phyloP scores from a whole-genome alignment of 2,113 vertebrate species.

The Alligator sinensis region DNA sequence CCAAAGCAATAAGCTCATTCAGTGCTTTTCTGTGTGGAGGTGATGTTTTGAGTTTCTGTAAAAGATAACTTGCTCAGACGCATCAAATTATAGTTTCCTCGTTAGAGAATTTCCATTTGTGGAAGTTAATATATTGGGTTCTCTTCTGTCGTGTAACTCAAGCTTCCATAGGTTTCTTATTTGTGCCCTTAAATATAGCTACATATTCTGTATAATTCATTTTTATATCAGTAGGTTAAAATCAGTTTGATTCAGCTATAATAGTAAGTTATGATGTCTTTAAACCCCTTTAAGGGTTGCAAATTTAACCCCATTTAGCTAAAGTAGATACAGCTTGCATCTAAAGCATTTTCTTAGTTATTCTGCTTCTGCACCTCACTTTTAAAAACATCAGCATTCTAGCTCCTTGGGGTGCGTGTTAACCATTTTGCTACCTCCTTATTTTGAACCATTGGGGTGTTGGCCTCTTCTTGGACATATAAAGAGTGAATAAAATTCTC shows the following conservation, averaged over 20 bases:
- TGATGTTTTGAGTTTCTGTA: not conserved
- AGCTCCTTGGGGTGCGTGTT: not conserved
- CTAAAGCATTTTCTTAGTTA: not conserved
- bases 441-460: not conserved
- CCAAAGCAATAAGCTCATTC: not conserved
- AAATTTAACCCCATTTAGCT: not conserved
- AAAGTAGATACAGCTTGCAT: not conserved
- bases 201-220: not conserved
- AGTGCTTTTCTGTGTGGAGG: not conserved
- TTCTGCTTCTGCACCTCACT: not conserved
- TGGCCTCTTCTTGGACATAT: not conserved
- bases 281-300: not conserved
- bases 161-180: not conserved
- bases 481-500: not conserved
- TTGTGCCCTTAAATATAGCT: not conserved
- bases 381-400: not conserved
- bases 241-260: not conserved
- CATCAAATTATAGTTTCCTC: fast-evolving
- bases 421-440: not conserved
- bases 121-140: not conserved
- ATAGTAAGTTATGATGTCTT: not conserved
- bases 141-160: not conserved
- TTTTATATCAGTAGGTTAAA: not conserved
- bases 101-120: not conserved
- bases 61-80: not conserved